Evolutionary conservation across 2,888 invertebrate genomes (phyloP).

Genomic region (Ecliptopera silaceata): DNA sequence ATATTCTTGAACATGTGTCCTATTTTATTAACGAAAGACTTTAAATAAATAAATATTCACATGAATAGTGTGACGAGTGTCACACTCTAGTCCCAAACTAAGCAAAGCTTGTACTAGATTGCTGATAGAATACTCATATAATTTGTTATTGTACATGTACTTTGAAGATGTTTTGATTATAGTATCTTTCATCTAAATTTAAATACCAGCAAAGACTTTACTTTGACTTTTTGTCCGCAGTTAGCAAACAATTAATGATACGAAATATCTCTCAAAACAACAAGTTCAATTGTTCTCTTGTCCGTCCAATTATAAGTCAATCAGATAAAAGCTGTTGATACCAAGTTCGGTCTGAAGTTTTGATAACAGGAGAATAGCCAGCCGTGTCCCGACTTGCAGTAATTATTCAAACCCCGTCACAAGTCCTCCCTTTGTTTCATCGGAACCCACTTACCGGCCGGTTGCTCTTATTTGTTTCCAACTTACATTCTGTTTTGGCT

Average conservation of each 20-base stretch:
- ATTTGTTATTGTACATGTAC: too few relatives aligned
- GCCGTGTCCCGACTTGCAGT: constrained; percentile 39
- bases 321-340: constrained; percentile 34
- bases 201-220: not conserved
- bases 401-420: constrained; percentile 52
- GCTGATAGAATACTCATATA: too few relatives aligned
- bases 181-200: not conserved
- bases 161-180: too few relatives aligned
- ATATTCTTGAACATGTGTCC: too few relatives aligned
- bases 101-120: too few relatives aligned
- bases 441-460: constrained; percentile 41
- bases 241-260: constrained; percentile 26
- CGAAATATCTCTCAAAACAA: constrained; percentile 25
- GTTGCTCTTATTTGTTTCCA: constrained; percentile 43
- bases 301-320: constrained; percentile 36
- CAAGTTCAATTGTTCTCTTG: constrained; percentile 33
- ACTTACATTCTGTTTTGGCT: constrained; percentile 36
- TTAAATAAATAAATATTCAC: too few relatives aligned
- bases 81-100: too few relatives aligned
- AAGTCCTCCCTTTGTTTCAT: constrained; percentile 49
- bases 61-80: too few relatives aligned
- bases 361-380: constrained; percentile 42
- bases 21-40: too few relatives aligned
- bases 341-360: constrained; percentile 35
- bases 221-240: not conserved